Base-by-base conservation (phyloP, 2,797 vertebrate genomes). In the Podarcis siculus region DNA sequence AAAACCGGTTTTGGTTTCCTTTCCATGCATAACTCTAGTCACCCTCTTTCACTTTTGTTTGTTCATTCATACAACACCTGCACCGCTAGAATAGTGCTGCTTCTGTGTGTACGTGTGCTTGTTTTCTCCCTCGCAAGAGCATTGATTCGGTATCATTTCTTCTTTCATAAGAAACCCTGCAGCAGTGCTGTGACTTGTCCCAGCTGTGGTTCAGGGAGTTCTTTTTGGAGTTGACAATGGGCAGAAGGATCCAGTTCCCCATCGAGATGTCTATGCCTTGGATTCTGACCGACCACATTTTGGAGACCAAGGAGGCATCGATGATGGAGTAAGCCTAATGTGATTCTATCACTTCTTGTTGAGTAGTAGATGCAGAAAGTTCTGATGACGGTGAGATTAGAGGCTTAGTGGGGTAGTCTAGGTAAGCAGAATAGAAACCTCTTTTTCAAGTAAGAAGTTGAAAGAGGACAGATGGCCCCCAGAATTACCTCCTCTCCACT, bases 221-320 rank as follows among this genome's bases (percentile, higher is more conserved):
- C 96, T 99, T 99, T 95, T 94, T 99, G 97, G 99, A 99, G 93
- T 96, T 99, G 91, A 99, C 99, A 1, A 99, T 99, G 99, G 99
- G 99, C 73, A 98, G 98, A 92, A 98, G 99, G 95, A 99, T 99
- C 95, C 99, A 99, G 94, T 99, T 99, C 95, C 99, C 99, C 86
- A 99, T 99, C 61, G 99, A 99, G 94, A 99, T 99, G 99, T 99
- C 99, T 82, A 98, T 99, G 98, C 99, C 99, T 72, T 99, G 99
- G 99, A 99, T 99, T 96, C 97, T 99, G 94, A 99, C 99, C 0
- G 98, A 99, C 94, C 99, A 99, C 96, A 99, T 99, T 92, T 95
- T 99, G 93, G 99, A 99, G 95, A 98, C 98, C 87, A 99, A 99
- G 95, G 99, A 99, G 92, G 98, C 98, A 0, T 99, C 99, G 3